Evolutionary conservation across 92 coral and sea anemone genomes (phyloP), one percentile per base, ranked within the genome.

Genomic region (Heteractis magnifica): DNA sequence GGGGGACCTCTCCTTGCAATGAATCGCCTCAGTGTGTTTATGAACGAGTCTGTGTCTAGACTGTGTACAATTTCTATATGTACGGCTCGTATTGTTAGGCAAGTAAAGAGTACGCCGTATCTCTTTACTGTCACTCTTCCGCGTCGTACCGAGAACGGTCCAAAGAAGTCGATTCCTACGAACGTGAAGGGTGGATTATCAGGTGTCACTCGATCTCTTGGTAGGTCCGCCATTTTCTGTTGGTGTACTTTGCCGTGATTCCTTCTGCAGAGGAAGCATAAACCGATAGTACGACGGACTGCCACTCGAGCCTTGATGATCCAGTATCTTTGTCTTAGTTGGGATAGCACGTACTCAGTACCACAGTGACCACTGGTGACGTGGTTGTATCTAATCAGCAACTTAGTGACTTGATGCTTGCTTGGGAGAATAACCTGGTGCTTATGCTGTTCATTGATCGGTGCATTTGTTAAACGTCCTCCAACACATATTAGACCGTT

Each of bases 1-100:
- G 91, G 91, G 58, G 78, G 84, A 82, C 89, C 91, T 85, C 91
- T 85, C 71, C 91, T 82, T 78, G 86, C 82, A 48, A 88, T 88
- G 56, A 88, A 84, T 10, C 88, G 56, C 72, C 88, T 65, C 26
- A 79, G 72, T 13, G 85, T 72, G 77, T 85, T 75, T 68, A 88
- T 79, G 77, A 78, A 88, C 55, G 88, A 88, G 64, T 79, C 85
- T 34, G 88, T 88, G 71, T 79, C 89, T 48, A 89, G 86, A 72
- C 75, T 65, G 72, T 89, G 79, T 5, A 64, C 87, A 21, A 87
- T 83, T 76, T 85, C 83, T 41, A 86, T 71, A 64, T 85, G 92
- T 13, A 88, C 51, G n/a, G 92, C 92, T 19, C 89, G 71, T 15
- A 79, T 56, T 8, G 79, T 51, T 20, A 84, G 73, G 76, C 84